Conservation (phyloP, 1,140 invertebrate species). For the Trypoxylus dichotomus region DNA sequence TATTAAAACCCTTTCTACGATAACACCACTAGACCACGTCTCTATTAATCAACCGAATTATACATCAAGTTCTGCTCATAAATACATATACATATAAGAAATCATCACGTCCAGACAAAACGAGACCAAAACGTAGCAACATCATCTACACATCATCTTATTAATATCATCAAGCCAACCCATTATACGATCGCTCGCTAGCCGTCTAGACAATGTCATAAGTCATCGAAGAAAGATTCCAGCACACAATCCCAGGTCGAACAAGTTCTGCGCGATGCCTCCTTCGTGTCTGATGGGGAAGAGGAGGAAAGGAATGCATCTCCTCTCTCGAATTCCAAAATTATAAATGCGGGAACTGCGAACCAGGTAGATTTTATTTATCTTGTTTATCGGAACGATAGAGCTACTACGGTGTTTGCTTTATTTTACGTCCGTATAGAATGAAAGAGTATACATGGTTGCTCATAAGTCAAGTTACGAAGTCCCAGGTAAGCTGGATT, state of each 20-base stretch:
- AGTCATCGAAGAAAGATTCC: not conserved
- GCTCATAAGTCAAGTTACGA: too few relatives aligned
- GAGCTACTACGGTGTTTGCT: not conserved
- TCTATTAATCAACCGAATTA: not conserved
- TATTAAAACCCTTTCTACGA: not conserved
- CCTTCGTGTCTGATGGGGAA: not conserved
- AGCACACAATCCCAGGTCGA: not conserved
- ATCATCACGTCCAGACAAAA: constrained; percentile 2
- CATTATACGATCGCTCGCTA: not conserved
- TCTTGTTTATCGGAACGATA: not conserved
- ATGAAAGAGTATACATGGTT: too few relatives aligned
- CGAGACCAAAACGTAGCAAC: not conserved
- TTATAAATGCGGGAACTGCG: not conserved
- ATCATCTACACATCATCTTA: not conserved
- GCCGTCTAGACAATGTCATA: constrained; percentile 1
- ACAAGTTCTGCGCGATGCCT: not conserved
- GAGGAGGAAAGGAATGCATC: not conserved
- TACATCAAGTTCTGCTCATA: not conserved
- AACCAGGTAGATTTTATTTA: constrained; percentile 2
- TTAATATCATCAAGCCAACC: not conserved
- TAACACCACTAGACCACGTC: not conserved
- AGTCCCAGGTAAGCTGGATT: too few relatives aligned
- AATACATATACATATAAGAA: not conserved
- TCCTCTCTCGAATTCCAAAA: not conserved
- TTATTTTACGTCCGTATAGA: not conserved